These are phyloP conservation scores for Trachemys scripta DNA, from an alignment of 2,113 vertebrate species.

Conservation along the genomic window DNA sequence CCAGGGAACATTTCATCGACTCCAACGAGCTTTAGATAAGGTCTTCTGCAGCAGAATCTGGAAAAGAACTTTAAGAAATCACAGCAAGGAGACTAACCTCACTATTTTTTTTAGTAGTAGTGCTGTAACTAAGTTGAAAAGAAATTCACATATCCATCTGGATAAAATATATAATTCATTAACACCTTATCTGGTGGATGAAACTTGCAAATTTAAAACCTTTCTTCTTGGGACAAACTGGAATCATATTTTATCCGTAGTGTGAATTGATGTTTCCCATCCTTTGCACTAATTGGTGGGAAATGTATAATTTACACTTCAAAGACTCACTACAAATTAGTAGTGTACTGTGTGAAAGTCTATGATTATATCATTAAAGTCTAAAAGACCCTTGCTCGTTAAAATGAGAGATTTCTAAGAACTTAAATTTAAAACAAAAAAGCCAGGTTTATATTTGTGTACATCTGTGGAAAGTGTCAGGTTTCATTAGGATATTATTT, in stretches of 20 bases:
- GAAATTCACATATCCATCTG: conserved; percentile 71
- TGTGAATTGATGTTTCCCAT: conserved; percentile 75
- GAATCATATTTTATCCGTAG: conserved; percentile 36
- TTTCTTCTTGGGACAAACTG: conserved; percentile 64
- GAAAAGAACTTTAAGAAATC: neutral
- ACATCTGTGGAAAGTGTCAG: neutral
- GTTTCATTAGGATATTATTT: neutral
- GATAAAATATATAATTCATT: conserved; percentile 75
- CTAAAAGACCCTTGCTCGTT: neutral
- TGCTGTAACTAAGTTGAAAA: conserved; percentile 57
- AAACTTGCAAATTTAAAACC: conserved; percentile 71
- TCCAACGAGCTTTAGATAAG: neutral
- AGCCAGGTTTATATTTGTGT: conserved; percentile 24
- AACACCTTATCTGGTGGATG: conserved; percentile 67
- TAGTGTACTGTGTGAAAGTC: conserved; percentile 48
- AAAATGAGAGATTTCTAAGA: conserved; percentile 11
- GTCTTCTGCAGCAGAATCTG: neutral
- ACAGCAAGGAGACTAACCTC: neutral
- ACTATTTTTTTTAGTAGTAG: conserved; percentile 10
- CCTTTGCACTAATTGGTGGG: conserved; percentile 62
- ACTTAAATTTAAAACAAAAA: conserved; percentile 31
- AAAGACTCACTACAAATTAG: conserved; percentile 62
- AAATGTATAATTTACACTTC: conserved; percentile 78
- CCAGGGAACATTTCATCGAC: neutral
- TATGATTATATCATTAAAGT: conserved; percentile 62